Evolutionary conservation across 2,797 vertebrate species (phyloP), one percentile per base, ranked within the genome.

Genomic region (Alectoris magna): DNA sequence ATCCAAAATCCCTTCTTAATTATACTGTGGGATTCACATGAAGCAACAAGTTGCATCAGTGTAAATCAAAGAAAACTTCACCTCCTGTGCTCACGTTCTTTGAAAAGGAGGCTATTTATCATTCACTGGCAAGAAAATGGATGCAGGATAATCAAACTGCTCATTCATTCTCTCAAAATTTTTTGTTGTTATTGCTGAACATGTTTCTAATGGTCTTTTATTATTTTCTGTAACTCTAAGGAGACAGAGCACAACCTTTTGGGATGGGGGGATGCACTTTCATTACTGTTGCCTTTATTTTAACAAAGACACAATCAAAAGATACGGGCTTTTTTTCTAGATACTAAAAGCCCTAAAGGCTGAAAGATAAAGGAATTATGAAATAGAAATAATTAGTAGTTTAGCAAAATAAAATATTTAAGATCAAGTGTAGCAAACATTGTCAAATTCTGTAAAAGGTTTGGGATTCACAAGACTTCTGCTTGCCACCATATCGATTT

Each of bases 201-300:
- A 63, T 41, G 6, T 83, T 96, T 91, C 43, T 62, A 51, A 49
- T 70, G 41, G 14, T 62, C 19, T 70, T 84, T 60, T 51, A 59
- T 73, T 73, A 76, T 90, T 88, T 90, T 76, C 53, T 76, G 9
- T 6, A 15, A 84, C 67, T 79, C 69, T 55, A 62, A 91, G 92
- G 84, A 96, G 91, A 91, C 80, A 78, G 63, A 77, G 88, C 12
- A 74, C 1, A 90, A 73, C 10, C n/a, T 39, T 87, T 92, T 72
- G 56, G 46, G 14, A 64, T 27, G 5, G 13, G 26, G 12, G 23
- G 5, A 9, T 60, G 27, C 5, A 62, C 14, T 81, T 90, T 67
- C 63, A 31, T 63, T 62, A 44, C 14, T 59, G 5, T 22, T 63
- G 41, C 9, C 68, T 79, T 89, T 11, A 56, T 90, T 94, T 82